Base-by-base conservation (phyloP, 2,113 vertebrate species). In the Dendrocopos noguchii region DNA sequence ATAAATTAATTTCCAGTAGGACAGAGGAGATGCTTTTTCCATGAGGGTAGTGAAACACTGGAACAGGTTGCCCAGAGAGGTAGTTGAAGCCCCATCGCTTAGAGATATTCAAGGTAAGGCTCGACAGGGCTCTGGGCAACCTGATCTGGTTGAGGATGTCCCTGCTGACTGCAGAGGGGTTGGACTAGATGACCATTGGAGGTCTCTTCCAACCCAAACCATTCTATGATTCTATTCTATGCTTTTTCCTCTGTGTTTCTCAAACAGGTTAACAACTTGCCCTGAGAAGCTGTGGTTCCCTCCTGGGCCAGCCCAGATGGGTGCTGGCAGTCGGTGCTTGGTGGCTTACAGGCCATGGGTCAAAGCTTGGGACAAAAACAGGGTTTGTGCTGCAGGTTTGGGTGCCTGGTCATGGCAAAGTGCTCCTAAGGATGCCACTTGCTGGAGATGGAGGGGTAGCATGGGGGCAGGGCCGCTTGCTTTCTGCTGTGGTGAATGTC, bases 381-480 rank as follows among this genome's bases (percentile, higher is more conserved):
- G 24, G 27, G 34, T 59, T 59, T 63, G 24, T 86, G 60, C 60
- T 7, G 6, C 17, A 53, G 28, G 25, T 66, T 80, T 74, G 1
- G 17, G 52, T 70, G n/a, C 29, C 39, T 66, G 34, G n/a, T 77
- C 7, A 4, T 39, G 36, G 24, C 63, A 66, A 3, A 1, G 15
- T 20, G 16, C 4, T 25, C 18, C 33, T 47, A 8, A 1, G 5
- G 5, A 65, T 61, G 67, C 28, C 27, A 46, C 10, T 9, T 53
- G 22, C 16, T 4, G 1, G 50, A n/a, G 55, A 29, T 11, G 44
- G 29, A 76, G 7, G 50, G 46, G 76, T 88, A 65, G 76, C 12
- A 25, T 27, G 46, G 17, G 59, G 82, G 84, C 81, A 89, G 63
- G 44, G 13, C 47, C 85, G 53, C 34, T 94, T 94, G 75, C 33